These are phyloP conservation scores for Falco columbarius DNA, from an alignment of 2,797 vertebrate species.

Conservation along the genomic window DNA sequence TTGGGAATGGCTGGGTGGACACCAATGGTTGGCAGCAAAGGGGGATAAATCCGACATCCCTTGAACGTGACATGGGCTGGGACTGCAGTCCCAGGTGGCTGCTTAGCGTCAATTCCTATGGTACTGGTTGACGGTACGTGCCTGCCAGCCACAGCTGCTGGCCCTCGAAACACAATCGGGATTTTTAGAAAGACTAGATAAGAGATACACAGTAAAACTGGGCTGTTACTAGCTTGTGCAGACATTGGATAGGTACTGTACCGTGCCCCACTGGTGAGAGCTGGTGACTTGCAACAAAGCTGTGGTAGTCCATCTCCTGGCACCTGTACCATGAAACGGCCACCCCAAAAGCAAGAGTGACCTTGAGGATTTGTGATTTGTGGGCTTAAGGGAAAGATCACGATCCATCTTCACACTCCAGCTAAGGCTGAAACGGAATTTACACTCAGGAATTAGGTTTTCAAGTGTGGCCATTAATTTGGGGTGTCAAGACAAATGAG, in stretches of 20 bases:
- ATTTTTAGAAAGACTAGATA: not conserved
- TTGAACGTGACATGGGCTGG: constrained; percentile 57
- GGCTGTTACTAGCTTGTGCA: not conserved
- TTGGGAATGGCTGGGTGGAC: constrained; percentile 61
- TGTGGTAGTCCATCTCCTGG: not conserved
- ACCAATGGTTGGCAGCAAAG: constrained; percentile 59
- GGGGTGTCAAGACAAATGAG: not conserved
- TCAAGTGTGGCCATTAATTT: not conserved
- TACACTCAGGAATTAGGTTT: not conserved
- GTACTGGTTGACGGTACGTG: not conserved
- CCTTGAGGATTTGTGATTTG: not conserved
- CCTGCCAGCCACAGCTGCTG: constrained; percentile 52
- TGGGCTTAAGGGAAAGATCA: not conserved
- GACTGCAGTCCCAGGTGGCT: constrained; percentile 54
- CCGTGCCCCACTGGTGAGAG: accelerated
- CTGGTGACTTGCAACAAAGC: not conserved
- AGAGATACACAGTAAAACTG: not conserved
- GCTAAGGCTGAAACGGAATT: not conserved
- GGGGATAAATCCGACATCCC: constrained; percentile 50
- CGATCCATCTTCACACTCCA: not conserved
- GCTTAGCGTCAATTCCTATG: constrained; percentile 25
- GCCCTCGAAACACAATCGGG: not conserved
- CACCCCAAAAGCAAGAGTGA: not conserved
- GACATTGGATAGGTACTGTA: not conserved
- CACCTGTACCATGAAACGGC: accelerated